Evolutionary conservation across 2,797 vertebrate genomes (phyloP), one percentile per base, ranked within the genome.

Genomic region (Peromyscus aztecus): DNA sequence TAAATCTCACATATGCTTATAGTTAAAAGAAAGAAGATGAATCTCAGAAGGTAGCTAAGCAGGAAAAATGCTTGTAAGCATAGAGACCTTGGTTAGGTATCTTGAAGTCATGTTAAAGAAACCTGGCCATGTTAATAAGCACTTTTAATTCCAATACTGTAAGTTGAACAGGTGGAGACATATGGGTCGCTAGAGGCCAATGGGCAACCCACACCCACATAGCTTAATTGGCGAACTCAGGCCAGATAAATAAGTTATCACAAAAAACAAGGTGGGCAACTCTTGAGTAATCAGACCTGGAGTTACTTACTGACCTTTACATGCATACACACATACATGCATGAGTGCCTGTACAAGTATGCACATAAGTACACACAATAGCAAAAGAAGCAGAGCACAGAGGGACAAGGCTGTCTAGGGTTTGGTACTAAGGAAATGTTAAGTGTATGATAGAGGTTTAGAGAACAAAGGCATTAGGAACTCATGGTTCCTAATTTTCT

Each of bases 281-380:
- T 43, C 27, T 73, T 73, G 24, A 57, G 16, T 27, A 29, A 55
- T 29, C 12, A 40, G 19, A 31, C 10, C 9, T 10, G 19, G 24
- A 43, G 1, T 73, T 57, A 57, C 27, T 3, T 73, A 37, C 14
- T 87, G 34, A 2, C 16, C 24, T 71, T 87, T 52, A 21, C 1
- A 31, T 87, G 13, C 49, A 17, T 12, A 31, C 29, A 52, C 29
- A 52, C 24, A 46, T 49, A 29, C 6, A 77, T 31, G 75, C 27
- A 77, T 0, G 0, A 77, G 43, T 29, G 4, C 23, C 24, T n/a
- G 11, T n/a, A 55, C 12, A 29, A 37, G 84, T 0, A 2, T 17
- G 4, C 46, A 55, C 16, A 7, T 52, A 88, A 29, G 16, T 9
- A 57, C 73, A 57, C 29, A 34, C 17, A 3, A 3, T 78, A 52